Conservation (phyloP, 2,797 vertebrate species). For the Eulemur rubriventer region DNA sequence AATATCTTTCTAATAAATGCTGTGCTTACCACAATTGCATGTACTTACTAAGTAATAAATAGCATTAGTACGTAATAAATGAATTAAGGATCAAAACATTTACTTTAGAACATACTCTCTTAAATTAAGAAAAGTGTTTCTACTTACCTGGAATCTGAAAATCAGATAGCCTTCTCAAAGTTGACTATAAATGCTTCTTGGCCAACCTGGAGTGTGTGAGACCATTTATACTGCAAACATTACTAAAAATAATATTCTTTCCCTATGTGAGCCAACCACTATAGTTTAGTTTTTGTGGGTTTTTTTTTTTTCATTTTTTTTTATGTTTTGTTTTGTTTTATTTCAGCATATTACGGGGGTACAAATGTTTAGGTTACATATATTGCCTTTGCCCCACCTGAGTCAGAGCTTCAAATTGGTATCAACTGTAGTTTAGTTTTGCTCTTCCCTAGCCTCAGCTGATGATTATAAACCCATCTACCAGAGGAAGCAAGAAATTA, state of each 20-base stretch:
- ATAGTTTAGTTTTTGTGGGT: background rate
- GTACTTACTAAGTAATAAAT: background rate
- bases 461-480: background rate
- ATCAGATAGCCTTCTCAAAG: background rate
- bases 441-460: background rate
- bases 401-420: no score
- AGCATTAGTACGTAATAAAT: background rate
- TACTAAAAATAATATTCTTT: background rate
- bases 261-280: background rate
- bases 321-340: no score
- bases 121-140: background rate
- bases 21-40: background rate
- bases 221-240: background rate
- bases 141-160: background rate
- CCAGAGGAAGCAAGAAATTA: background rate
- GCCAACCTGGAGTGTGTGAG: background rate
- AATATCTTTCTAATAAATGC: background rate
- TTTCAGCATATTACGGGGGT: no score
- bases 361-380: no score
- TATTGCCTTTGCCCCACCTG: no score
- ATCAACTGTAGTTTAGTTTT: background rate
- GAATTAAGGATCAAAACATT: conserved; percentile 13
- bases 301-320: no score
- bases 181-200: background rate
- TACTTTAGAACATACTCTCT: background rate